These are phyloP conservation scores for Plemyria rubiginata DNA, from an alignment of 2,888 invertebrate species.

Conservation along the genomic window DNA sequence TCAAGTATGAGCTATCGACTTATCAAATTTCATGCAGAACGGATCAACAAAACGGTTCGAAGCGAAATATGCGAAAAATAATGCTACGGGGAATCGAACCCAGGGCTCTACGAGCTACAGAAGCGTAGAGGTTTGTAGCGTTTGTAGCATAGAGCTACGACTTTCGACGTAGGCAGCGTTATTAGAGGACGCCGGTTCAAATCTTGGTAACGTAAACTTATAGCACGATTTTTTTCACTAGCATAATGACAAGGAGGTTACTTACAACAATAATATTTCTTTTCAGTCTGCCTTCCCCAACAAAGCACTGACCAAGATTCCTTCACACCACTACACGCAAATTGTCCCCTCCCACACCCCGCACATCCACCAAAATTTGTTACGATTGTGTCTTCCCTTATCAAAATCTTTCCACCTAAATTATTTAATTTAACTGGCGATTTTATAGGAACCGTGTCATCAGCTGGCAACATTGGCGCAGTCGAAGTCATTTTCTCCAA, in stretches of 20 bases:
- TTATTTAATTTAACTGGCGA: slow-evolving; percentile 21
- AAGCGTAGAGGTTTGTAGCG: no score
- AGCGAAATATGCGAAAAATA: no score
- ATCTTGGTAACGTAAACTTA: slow-evolving; percentile 17
- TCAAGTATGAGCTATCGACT: no score
- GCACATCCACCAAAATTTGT: slow-evolving; percentile 69
- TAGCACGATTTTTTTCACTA: background rate
- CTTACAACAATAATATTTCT: slow-evolving; percentile 75
- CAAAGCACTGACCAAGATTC: slow-evolving; percentile 74
- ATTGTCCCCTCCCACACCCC: slow-evolving; percentile 68
- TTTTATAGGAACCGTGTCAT: slow-evolving; percentile 33
- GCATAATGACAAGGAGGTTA: slow-evolving; percentile 35
- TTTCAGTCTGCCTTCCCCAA: slow-evolving; percentile 72
- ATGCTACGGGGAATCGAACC: no score
- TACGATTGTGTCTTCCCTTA: slow-evolving; percentile 74
- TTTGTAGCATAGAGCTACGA: no score
- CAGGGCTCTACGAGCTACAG: no score
- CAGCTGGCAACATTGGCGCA: slow-evolving; percentile 55
- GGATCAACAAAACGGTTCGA: no score
- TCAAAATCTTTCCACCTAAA: slow-evolving; percentile 46
- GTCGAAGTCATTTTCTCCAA: slow-evolving; percentile 52
- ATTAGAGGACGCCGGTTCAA: background rate
- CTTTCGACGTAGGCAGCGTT: no score
- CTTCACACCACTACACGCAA: slow-evolving; percentile 69
- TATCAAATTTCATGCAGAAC: no score